Base-by-base conservation (phyloP, 2,888 invertebrate genomes). In the Neocrepidodera transversa region DNA sequence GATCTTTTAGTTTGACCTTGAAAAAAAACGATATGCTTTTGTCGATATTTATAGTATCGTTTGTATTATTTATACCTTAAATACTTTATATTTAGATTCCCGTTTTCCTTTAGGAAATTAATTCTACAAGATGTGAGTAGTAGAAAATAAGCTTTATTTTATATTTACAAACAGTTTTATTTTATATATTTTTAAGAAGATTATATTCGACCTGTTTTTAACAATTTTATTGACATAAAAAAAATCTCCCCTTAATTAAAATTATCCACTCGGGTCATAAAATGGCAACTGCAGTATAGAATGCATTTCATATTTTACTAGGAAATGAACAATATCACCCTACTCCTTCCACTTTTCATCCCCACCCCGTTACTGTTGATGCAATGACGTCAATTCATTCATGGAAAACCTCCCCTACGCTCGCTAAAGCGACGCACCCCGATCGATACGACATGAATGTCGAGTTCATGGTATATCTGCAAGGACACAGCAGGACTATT, bases 381-480 rank as follows among this genome's bases (percentile, higher is more conserved):
- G 17, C 54, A 53, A 56, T 70, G 71, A 71, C 71, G 71, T 71
- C 68, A 71, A 65, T 66, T 71, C 71, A 71, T 71, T 71, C 71
- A 71, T 68, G 58, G 65, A 67, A 62, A 43, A 26, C 63, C 45
- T 67, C 70, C 68, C 68, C 70, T 67, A 66, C 66, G 58, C 38
- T 26, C 51, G 53, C 48, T 53, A 55, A 64, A 66, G 67, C 63
- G 62, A 63, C 68, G 62, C 55, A 56, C 62, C 61, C 63, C 45
- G 60, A 42, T 56, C 60, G 61, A 63, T 36, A 32, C 32, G 11
- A 6, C 10, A 13, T 43, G 23, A 53, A 53, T 54, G 54, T 45
- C 54, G 45, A 45, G 54, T 54, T 54, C 54, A 54, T 47, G 54
- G 54, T 20, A 26, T 36, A 45, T 47, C 23, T 32, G 42, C 43